Conservation (phyloP, 2,797 vertebrate genomes). For the Calcarius lapponicus region DNA sequence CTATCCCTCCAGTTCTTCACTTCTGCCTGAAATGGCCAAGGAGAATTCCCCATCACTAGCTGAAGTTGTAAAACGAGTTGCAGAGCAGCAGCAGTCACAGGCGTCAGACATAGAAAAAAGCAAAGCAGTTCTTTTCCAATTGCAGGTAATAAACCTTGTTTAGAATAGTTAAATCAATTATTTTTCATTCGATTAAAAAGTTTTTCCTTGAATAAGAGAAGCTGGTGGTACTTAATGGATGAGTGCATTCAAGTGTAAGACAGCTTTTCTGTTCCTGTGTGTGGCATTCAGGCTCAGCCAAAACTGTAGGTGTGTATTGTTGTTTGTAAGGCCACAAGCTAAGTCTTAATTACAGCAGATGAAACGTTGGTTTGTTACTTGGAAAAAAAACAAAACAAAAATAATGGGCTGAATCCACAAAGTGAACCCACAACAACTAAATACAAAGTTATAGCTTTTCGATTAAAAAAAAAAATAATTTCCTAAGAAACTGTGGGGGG, state of each 20-base stretch:
- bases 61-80: slow-evolving; percentile 72
- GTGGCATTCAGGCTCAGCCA: not conserved
- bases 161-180: not conserved
- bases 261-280: not conserved
- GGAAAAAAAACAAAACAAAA: not conserved
- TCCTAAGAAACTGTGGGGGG: not conserved
- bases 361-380: not conserved
- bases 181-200: not conserved
- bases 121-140: slow-evolving; percentile 56
- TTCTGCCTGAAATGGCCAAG: slow-evolving; percentile 44
- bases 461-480: not conserved
- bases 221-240: not conserved
- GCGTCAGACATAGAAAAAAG: slow-evolving; percentile 71
- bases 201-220: not conserved
- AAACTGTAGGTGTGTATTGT: not conserved
- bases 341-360: not conserved
- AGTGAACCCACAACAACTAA: not conserved
- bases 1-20: not conserved
- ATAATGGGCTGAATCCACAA: not conserved
- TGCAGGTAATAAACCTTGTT: slow-evolving; percentile 72
- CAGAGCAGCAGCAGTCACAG: slow-evolving; percentile 75
- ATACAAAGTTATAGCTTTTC: not conserved
- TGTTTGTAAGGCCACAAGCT: not conserved
- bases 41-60: slow-evolving; percentile 53
- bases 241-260: not conserved